These are phyloP conservation scores for Papilio machaon DNA, from an alignment of 1,140 invertebrate genomes.

Conservation along the genomic window DNA sequence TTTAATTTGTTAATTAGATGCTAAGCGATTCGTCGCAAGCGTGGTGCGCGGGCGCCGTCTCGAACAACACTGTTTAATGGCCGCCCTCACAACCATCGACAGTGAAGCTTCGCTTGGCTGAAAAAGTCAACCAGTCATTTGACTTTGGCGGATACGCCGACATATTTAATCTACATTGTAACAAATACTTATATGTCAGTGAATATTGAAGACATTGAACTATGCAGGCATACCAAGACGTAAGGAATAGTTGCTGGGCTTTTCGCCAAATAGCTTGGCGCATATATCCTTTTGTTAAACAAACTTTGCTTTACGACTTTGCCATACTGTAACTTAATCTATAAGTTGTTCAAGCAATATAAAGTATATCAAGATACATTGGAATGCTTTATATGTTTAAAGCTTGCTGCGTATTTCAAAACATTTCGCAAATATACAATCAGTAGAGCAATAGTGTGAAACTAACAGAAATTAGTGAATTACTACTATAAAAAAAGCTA, in stretches of 20 bases:
- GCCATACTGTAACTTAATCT: not conserved
- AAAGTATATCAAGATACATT: too few relatives aligned
- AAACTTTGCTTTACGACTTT: constrained; percentile 10
- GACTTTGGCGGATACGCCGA: too few relatives aligned
- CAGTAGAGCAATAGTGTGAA: not conserved
- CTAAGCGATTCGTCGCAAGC: too few relatives aligned
- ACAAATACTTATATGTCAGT: not conserved
- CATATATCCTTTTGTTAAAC: constrained; percentile 22
- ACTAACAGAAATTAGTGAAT: not conserved
- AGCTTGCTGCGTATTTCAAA: too few relatives aligned
- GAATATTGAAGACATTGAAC: not conserved
- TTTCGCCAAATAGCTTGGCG: constrained; percentile 23
- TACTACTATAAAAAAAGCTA: not conserved
- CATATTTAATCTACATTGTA: not conserved
- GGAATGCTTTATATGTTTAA: too few relatives aligned
- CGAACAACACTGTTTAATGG: too few relatives aligned
- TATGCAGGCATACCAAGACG: constrained; percentile 14
- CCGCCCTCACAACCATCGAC: too few relatives aligned
- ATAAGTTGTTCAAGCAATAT: not conserved
- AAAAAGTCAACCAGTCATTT: too few relatives aligned
- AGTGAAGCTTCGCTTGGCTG: too few relatives aligned
- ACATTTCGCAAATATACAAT: too few relatives aligned
- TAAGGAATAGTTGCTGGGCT: not conserved
- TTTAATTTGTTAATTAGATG: too few relatives aligned
- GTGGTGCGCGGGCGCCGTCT: too few relatives aligned